Conservation (phyloP, 2,113 vertebrate species). For the Hyla sarda region DNA sequence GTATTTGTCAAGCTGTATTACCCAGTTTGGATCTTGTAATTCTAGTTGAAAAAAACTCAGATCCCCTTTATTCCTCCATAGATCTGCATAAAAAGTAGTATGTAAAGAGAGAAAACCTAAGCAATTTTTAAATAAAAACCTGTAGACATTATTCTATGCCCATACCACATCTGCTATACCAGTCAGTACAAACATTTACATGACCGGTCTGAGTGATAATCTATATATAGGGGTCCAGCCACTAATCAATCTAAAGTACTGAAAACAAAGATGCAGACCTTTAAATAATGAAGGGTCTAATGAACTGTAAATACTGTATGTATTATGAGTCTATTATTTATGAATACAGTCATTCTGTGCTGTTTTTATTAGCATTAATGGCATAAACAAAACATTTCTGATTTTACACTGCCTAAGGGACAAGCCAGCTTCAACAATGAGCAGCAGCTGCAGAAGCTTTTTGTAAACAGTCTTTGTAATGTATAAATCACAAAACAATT, state of each 20-base stretch:
- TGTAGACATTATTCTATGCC: too few relatives aligned
- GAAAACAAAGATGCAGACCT: background rate
- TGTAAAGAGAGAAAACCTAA: too few relatives aligned
- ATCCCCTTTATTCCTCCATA: too few relatives aligned
- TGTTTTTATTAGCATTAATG: conserved; percentile 36
- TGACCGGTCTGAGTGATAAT: too few relatives aligned
- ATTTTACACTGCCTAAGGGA: conserved; percentile 41
- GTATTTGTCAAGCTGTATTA: too few relatives aligned
- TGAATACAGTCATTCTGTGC: background rate
- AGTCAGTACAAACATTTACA: too few relatives aligned
- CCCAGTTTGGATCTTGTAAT: too few relatives aligned
- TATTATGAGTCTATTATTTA: conserved; percentile 14
- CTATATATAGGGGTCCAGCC: background rate
- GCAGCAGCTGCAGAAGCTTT: conserved; percentile 30
- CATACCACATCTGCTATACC: too few relatives aligned
- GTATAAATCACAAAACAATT: conserved; percentile 38
- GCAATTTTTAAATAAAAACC: too few relatives aligned
- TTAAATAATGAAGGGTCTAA: background rate
- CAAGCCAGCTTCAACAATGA: background rate
- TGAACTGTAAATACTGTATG: conserved; percentile 29
- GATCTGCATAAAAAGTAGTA: too few relatives aligned
- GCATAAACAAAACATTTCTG: conserved; percentile 42
- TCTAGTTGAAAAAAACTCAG: too few relatives aligned
- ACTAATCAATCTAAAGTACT: background rate
- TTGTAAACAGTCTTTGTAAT: conserved; percentile 15